These are phyloP conservation scores for Oxyura jamaicensis DNA, from an alignment of 2,113 vertebrate species.

Conservation along the genomic window DNA sequence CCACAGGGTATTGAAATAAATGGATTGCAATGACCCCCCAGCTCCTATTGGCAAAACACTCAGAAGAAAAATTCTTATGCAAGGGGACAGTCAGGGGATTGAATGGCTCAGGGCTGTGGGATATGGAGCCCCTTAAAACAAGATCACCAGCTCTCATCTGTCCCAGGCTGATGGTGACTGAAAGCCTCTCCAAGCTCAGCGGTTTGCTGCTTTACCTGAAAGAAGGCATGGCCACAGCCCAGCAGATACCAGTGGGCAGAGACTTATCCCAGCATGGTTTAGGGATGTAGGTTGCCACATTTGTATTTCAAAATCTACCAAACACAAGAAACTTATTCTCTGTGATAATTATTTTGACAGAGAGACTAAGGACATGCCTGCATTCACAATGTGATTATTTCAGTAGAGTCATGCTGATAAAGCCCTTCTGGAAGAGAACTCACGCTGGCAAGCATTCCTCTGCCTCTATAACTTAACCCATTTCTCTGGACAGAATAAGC, in stretches of 20 bases:
- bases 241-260: not conserved
- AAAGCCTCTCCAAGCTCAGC: slow-evolving; percentile 9
- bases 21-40: not conserved
- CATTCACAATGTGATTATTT: not conserved
- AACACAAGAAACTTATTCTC: not conserved
- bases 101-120: not conserved
- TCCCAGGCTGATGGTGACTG: not conserved
- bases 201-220: not conserved
- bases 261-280: not conserved
- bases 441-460: not conserved
- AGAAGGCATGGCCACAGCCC: not conserved
- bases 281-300: not conserved
- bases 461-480: not conserved
- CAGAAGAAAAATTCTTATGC: not conserved
- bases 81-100: not conserved
- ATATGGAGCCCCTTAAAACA: not conserved
- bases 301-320: not conserved
- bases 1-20: not conserved
- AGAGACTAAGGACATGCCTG: not conserved
- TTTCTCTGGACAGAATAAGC: not conserved
- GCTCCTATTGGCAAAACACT: slow-evolving; percentile 13
- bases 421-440: not conserved
- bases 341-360: slow-evolving; percentile 13
- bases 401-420: slow-evolving; percentile 4
- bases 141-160: slow-evolving; percentile 3